Percentiles rank a stretch among this genome's conserved stretches.
Conservation (phyloP, 2,113 vertebrate species). For the Pitta sordida region DNA sequence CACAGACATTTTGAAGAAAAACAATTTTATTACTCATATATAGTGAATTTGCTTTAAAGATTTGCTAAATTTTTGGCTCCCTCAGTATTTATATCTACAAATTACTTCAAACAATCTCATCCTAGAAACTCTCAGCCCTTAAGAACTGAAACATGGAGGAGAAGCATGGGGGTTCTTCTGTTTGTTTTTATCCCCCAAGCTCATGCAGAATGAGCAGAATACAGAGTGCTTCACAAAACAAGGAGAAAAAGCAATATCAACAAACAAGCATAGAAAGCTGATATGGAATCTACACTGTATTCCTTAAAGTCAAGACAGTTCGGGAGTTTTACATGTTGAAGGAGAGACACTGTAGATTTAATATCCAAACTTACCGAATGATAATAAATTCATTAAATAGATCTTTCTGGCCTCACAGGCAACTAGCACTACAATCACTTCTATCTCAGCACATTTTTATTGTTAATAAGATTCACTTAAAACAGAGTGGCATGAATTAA, state of each 20-base stretch:
- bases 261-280: background rate
- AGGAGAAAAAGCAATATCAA: background rate
- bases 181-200: background rate
- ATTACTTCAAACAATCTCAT: background rate
- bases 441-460: slow-evolving; percentile 60
- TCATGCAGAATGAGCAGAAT: background rate
- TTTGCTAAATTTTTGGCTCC: background rate
- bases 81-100: background rate
- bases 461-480: slow-evolving; percentile 66
- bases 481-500: slow-evolving; percentile 20
- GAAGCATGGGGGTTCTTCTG: background rate
- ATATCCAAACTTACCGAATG: background rate
- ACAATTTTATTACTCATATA: background rate
- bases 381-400: slow-evolving; percentile 1
- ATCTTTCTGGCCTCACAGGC: background rate
- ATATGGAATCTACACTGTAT: background rate
- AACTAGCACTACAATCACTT: background rate
- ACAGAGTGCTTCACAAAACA: background rate
- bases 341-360: background rate
- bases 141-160: background rate
- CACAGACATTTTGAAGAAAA: background rate
- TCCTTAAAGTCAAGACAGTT: background rate
- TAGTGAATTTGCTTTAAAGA: background rate
- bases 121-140: background rate
- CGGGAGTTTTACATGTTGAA: background rate